A percentile compares a stretch with the other conserved stretches of the same genome.
Conservation (phyloP, 2,113 vertebrate genomes). For the Ivindomyrus marchei region DNA sequence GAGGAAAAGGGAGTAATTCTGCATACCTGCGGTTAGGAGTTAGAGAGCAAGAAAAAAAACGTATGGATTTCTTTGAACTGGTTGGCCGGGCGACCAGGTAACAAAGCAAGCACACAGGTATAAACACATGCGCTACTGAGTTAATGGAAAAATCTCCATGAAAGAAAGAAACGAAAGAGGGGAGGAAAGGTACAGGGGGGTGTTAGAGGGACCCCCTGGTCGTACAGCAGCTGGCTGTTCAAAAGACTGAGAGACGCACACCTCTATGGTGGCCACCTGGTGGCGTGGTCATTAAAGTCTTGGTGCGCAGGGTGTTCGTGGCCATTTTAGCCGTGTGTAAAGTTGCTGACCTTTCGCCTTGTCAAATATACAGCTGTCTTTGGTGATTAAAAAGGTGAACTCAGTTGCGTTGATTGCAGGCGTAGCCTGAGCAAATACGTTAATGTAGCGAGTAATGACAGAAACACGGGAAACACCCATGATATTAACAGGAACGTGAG, state of each 20-base stretch:
- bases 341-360: neutral
- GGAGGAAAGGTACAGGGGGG: neutral
- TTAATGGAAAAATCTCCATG: conserved; percentile 34
- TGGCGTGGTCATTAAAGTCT: neutral
- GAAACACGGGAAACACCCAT: neutral
- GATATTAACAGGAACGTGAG: neutral
- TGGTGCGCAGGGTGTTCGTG: neutral
- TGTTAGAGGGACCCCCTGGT: neutral
- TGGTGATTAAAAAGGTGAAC: neutral
- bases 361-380: neutral
- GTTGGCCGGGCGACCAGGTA: conserved; percentile 32
- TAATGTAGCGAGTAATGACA: neutral
- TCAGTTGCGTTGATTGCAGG: neutral
- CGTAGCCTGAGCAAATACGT: neutral
- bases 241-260: neutral
- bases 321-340: neutral
- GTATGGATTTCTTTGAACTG: conserved; percentile 34
- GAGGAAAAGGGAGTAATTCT: conserved; percentile 22
- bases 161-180: neutral
- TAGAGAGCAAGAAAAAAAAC: conserved; percentile 35
- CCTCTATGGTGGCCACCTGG: neutral
- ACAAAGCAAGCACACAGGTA: conserved; percentile 27
- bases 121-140: conserved; percentile 27
- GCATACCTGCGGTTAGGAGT: conserved; percentile 39
- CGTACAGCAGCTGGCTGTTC: neutral